A percentile compares a stretch with the other conserved stretches of the same genome.
These are phyloP conservation scores for Orgyia antiqua DNA, from an alignment of 2,888 invertebrate genomes.

Conservation along the genomic window DNA sequence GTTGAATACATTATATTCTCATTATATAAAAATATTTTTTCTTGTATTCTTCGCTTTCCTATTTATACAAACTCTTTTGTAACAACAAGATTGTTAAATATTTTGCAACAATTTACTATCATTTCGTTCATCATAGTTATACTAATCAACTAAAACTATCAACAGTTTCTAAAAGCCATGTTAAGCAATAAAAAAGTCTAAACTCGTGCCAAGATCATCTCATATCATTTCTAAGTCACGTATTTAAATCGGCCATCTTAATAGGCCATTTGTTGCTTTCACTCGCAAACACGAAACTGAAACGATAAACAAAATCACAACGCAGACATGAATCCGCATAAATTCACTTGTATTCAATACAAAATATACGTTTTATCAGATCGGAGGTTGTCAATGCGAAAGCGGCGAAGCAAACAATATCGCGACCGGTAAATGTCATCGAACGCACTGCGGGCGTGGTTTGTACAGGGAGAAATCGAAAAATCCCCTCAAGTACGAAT, in stretches of 20 bases:
- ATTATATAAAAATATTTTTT: no score
- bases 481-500: no score
- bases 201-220: slow-evolving; percentile 22
- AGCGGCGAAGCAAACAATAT: slow-evolving; percentile 46
- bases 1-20: no score
- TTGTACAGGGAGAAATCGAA: slow-evolving; percentile 26
- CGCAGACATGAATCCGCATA: slow-evolving; percentile 37
- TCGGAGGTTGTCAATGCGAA: slow-evolving; percentile 46
- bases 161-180: neutral
- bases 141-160: neutral
- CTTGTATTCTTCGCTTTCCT: no score
- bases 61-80: no score
- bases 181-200: slow-evolving; percentile 10
- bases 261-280: slow-evolving; percentile 33
- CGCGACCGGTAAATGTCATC: slow-evolving; percentile 51
- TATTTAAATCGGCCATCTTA: slow-evolving; percentile 32
- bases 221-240: slow-evolving; percentile 18
- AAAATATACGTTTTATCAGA: slow-evolving; percentile 30
- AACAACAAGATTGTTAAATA: no score
- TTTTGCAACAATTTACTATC: no score
- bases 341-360: slow-evolving; percentile 33
- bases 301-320: slow-evolving; percentile 35
- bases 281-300: slow-evolving; percentile 19
- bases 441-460: slow-evolving; percentile 42
- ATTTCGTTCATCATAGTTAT: no score